phyloP scores from a whole-genome alignment of 2,113 vertebrate species.

The Etia nguti region DNA sequence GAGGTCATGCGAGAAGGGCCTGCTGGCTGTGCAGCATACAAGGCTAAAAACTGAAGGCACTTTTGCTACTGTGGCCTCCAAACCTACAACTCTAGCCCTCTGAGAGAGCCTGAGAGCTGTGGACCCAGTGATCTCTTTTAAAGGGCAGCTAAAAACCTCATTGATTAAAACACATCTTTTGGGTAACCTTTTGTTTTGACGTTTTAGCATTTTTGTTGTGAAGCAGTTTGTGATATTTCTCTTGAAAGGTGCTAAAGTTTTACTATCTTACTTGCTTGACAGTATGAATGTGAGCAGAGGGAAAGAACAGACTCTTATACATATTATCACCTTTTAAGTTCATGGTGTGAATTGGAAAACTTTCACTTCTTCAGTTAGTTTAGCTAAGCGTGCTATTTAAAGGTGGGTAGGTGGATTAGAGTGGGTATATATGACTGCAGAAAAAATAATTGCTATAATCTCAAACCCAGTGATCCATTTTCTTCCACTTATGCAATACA shows the following conservation, averaged over 20 bases:
- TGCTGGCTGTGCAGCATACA: neutral
- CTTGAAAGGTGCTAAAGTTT: neutral
- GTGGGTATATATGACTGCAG: neutral
- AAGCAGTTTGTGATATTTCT: neutral
- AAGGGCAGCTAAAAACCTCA: neutral
- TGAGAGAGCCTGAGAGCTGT: neutral
- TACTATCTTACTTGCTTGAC: neutral
- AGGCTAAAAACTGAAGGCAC: neutral
- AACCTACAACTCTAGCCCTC: neutral
- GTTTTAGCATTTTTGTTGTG: neutral
- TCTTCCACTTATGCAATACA: neutral
- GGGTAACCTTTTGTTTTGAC: neutral
- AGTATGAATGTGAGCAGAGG: neutral
- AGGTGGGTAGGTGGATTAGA: neutral
- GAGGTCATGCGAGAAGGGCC: neutral
- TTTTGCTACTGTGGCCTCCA: neutral
- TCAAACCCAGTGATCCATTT: neutral
- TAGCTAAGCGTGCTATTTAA: neutral
- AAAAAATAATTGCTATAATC: neutral
- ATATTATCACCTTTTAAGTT: no score
- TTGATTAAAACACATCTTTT: neutral
- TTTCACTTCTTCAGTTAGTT: no score
- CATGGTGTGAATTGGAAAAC: no score
- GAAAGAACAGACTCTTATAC: neutral
- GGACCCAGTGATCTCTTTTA: neutral